Conservation (phyloP, 2,113 vertebrate genomes). For the Eretmochelys imbricata region DNA sequence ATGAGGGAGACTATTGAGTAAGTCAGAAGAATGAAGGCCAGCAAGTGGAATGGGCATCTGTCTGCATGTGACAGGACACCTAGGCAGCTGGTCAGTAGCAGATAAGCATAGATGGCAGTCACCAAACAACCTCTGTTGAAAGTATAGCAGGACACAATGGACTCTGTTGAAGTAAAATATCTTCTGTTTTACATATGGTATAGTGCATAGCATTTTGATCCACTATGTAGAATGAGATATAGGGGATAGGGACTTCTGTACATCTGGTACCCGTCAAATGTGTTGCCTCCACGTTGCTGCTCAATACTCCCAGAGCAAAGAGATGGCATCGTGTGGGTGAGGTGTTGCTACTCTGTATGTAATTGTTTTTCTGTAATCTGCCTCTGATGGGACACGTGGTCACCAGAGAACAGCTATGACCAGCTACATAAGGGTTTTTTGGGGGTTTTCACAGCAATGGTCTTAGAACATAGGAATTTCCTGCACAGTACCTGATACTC, state of each 20-base stretch:
- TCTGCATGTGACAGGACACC: background rate
- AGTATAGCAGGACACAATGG: accelerated
- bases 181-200: background rate
- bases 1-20: background rate
- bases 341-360: constrained; percentile 25
- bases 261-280: background rate
- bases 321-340: background rate
- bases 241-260: background rate
- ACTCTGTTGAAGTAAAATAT: background rate
- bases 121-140: background rate
- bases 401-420: background rate
- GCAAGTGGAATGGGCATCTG: background rate
- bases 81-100: background rate
- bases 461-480: background rate
- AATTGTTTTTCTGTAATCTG: constrained; percentile 35
- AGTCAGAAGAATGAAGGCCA: background rate
- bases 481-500: background rate
- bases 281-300: background rate
- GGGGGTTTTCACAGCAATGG: background rate
- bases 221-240: accelerated
- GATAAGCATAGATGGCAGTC: background rate
- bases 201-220: background rate
- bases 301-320: constrained; percentile 19
- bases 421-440: background rate
- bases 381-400: background rate